These are phyloP conservation scores for Salminus brasiliensis DNA, from an alignment of 2,113 vertebrate genomes.

Conservation along the genomic window DNA sequence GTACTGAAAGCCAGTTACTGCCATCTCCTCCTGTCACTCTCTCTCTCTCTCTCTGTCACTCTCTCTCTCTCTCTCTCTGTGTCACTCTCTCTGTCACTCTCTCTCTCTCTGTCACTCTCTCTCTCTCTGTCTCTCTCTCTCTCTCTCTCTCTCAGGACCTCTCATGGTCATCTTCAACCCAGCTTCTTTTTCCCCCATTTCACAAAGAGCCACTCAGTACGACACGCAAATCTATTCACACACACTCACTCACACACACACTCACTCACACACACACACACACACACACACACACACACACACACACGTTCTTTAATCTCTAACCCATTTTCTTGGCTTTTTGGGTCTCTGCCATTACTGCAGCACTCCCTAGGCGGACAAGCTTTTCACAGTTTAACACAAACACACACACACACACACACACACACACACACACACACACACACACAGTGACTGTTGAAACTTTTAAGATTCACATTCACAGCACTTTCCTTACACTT, in stretches of 20 bases:
- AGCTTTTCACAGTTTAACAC: constrained; percentile 68
- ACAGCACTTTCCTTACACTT: constrained; percentile 22
- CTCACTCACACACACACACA: constrained; percentile 54
- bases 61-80: neutral
- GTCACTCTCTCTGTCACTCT: constrained; percentile 19
- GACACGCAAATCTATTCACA: constrained; percentile 52
- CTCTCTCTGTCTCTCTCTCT: constrained; percentile 24
- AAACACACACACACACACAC: constrained; percentile 22
- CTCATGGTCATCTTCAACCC: constrained; percentile 57
- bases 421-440: neutral
- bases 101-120: neutral
- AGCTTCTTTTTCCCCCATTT: constrained; percentile 36
- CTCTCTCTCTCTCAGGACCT: constrained; percentile 51
- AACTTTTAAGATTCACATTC: constrained; percentile 30
- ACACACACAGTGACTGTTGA: constrained; percentile 32
- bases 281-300: constrained; percentile 22
- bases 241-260: constrained; percentile 19
- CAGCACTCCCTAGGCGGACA: constrained; percentile 66
- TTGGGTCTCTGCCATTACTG: constrained; percentile 68
- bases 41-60: no score
- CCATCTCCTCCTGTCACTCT: constrained; percentile 74
- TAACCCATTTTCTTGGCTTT: constrained; percentile 69
- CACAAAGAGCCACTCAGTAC: constrained; percentile 58
- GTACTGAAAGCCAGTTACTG: constrained; percentile 66
- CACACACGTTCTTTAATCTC: constrained; percentile 71